Conservation (phyloP, 2,888 invertebrate species). For the Toxonevra muliebris region DNA sequence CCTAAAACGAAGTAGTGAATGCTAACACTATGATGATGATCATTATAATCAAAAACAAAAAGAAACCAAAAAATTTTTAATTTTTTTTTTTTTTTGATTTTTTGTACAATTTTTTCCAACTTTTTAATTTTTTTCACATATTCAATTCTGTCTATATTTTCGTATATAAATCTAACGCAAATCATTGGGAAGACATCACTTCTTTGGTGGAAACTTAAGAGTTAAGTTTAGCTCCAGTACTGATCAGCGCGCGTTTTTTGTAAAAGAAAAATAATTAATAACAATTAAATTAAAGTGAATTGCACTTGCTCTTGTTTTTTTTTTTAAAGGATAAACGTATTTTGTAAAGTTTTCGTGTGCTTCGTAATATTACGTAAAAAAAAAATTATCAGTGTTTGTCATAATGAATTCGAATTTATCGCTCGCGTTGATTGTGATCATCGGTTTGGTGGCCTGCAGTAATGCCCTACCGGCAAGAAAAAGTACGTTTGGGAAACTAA, state of each 20-base stretch:
- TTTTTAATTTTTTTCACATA: slow-evolving; percentile 46
- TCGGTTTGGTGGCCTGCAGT: slow-evolving; percentile 52
- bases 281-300: slow-evolving; percentile 14
- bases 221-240: slow-evolving; percentile 65
- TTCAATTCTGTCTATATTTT: slow-evolving; percentile 39
- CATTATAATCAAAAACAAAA: background rate
- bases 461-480: slow-evolving; percentile 58
- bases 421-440: slow-evolving; percentile 53
- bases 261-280: slow-evolving; percentile 23
- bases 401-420: slow-evolving; percentile 56
- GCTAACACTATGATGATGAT: slow-evolving; percentile 6
- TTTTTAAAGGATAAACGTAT: slow-evolving; percentile 37
- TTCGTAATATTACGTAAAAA: background rate
- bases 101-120: slow-evolving; percentile 27
- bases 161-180: slow-evolving; percentile 65
- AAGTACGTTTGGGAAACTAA: slow-evolving; percentile 54
- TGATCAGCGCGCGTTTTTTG: slow-evolving; percentile 49
- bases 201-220: slow-evolving; percentile 65
- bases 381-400: slow-evolving; percentile 11
- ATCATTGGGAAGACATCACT: slow-evolving; percentile 60
- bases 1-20: slow-evolving; percentile 12
- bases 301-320: slow-evolving; percentile 17
- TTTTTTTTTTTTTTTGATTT: slow-evolving; percentile 37
- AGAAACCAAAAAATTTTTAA: slow-evolving; percentile 38
- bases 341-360: slow-evolving; percentile 17